Percentiles rank a stretch among this genome's conserved stretches.
phyloP scores from a whole-genome alignment of 2,888 invertebrate species.

The Megamerina dolium region DNA sequence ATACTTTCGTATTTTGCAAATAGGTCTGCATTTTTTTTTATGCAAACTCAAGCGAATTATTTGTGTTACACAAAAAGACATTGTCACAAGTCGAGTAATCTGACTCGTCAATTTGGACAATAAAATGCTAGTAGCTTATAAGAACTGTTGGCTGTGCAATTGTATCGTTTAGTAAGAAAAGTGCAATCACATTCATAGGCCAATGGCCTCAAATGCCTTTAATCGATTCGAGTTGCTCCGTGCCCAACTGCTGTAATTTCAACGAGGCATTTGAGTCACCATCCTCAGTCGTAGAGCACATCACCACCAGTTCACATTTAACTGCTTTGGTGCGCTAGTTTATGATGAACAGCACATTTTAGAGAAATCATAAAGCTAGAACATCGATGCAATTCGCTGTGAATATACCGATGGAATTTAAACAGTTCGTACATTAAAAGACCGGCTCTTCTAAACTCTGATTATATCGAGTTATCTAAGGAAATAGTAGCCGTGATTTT shows the following conservation, averaged over 20 bases:
- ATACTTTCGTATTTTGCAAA: slow-evolving; percentile 7
- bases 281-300: too few species aligned
- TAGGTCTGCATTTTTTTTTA: slow-evolving; percentile 7
- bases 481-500: slow-evolving; percentile 51
- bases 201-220: too few species aligned
- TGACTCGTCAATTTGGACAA: slow-evolving; percentile 32
- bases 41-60: slow-evolving; percentile 29
- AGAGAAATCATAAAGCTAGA: slow-evolving; percentile 50
- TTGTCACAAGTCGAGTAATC: slow-evolving; percentile 29
- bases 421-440: not conserved
- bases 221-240: too few species aligned
- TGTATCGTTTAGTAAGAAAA: not conserved
- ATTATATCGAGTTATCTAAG: slow-evolving; percentile 50
- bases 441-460: not conserved
- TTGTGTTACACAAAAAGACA: slow-evolving; percentile 24
- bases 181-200: not conserved
- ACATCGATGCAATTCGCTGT: slow-evolving; percentile 40
- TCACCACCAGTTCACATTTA: slow-evolving; percentile 30
- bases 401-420: slow-evolving; percentile 7
- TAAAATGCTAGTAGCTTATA: slow-evolving; percentile 38
- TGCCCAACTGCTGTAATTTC: too few species aligned
- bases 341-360: slow-evolving; percentile 32
- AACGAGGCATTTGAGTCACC: too few species aligned
- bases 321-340: slow-evolving; percentile 47
- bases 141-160: slow-evolving; percentile 21